These are phyloP conservation scores for Pristionchus fissidentatus DNA, from an alignment of 2,888 invertebrate species.

Conservation along the genomic window DNA sequence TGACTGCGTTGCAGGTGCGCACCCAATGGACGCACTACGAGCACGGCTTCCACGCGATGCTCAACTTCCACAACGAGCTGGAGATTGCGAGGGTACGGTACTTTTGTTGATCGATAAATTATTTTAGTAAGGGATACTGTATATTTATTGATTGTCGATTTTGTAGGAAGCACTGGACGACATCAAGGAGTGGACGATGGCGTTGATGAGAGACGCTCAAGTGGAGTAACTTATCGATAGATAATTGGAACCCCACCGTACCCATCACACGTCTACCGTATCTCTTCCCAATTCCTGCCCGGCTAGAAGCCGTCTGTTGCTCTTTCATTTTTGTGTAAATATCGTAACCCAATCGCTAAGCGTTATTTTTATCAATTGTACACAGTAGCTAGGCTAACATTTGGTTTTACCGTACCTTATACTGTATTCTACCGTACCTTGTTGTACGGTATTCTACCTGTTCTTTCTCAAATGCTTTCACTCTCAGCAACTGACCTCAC, in stretches of 20 bases:
- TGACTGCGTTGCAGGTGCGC: conserved; percentile 57
- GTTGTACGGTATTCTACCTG: neutral
- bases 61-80: conserved; percentile 65
- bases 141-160: neutral
- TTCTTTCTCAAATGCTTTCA: conserved; percentile 20
- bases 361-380: neutral
- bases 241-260: neutral
- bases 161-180: conserved; percentile 30
- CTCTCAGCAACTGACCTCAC: conserved; percentile 28
- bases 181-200: conserved; percentile 45
- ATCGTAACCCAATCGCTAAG: neutral
- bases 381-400: conserved; percentile 3
- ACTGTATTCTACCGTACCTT: too few relatives aligned
- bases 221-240: neutral
- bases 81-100: conserved; percentile 55
- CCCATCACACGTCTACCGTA: neutral
- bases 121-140: neutral
- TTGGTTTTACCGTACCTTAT: too few relatives aligned
- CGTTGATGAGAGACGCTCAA: neutral
- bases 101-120: neutral
- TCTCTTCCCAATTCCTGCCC: conserved; percentile 10
- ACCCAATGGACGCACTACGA: conserved; percentile 67
- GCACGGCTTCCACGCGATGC: conserved; percentile 68
- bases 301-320: conserved; percentile 23
- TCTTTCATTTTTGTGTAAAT: neutral